Conservation (phyloP, 2,797 vertebrate genomes). For the Cyclopterus lumpus region DNA sequence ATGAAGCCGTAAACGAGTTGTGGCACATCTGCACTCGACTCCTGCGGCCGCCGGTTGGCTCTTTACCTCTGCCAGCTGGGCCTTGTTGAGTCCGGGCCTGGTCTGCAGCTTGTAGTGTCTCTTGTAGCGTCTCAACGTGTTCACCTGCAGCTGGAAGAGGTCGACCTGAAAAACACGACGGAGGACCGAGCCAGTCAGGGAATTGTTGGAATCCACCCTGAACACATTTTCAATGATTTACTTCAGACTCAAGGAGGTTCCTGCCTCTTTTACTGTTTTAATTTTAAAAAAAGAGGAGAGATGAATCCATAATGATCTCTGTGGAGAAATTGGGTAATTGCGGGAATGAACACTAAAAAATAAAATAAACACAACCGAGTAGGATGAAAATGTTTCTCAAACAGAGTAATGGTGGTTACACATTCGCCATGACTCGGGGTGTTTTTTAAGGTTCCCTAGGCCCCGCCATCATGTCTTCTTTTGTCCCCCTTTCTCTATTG, state of each 20-base stretch:
- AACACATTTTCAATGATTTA: not conserved
- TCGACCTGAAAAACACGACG: constrained; percentile 88
- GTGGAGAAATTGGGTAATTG: constrained; percentile 3
- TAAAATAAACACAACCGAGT: not conserved
- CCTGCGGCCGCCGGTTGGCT: too few species aligned
- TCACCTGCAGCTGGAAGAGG: constrained; percentile 98
- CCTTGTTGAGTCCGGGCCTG: constrained; percentile 97
- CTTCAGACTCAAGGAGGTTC: not conserved
- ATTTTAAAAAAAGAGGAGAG: not conserved
- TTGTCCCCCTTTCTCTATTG: not conserved
- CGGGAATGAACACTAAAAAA: not conserved
- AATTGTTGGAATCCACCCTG: not conserved
- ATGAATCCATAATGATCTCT: constrained; percentile 23
- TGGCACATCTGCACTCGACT: not conserved
- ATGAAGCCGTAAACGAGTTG: not conserved
- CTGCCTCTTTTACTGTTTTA: constrained; percentile 6
- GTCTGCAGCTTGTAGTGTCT: constrained; percentile 99
- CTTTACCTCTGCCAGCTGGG: constrained; percentile 92
- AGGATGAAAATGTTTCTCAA: not conserved
- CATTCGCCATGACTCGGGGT: not conserved
- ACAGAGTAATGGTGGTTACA: not conserved
- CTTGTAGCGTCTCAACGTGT: constrained; percentile 97
- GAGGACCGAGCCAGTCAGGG: not conserved
- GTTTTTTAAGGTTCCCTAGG: not conserved
- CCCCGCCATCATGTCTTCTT: not conserved